A percentile compares a stretch with the other conserved stretches of the same genome.
phyloP scores from a whole-genome alignment of 2,113 vertebrate species.

The Antigone vipio region DNA sequence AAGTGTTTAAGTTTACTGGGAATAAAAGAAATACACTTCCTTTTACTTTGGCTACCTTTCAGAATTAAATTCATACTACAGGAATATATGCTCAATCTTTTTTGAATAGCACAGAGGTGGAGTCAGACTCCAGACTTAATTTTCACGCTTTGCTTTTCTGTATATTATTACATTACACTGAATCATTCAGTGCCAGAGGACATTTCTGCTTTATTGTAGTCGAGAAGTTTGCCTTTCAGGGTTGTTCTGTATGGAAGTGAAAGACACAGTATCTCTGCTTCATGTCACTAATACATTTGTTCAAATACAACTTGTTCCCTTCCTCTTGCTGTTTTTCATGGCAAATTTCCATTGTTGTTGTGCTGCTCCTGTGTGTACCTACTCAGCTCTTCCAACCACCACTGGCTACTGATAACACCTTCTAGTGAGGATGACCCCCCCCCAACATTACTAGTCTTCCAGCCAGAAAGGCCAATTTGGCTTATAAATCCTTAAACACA shows the following conservation, averaged over 20 bases:
- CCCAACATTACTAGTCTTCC: neutral
- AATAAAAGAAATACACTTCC: neutral
- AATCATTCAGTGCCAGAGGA: neutral
- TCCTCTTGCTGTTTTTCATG: neutral
- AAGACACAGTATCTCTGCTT: neutral
- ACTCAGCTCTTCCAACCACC: neutral
- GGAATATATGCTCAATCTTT: neutral
- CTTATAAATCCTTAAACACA: neutral
- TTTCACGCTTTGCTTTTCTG: neutral
- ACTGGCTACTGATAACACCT: neutral
- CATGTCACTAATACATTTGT: neutral
- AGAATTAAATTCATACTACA: neutral
- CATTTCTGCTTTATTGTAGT: neutral
- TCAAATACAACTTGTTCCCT: neutral
- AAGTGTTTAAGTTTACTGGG: neutral
- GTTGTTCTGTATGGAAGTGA: neutral
- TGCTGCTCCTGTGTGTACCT: neutral
- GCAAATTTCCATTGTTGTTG: neutral
- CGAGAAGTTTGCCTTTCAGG: neutral
- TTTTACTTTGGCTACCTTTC: neutral
- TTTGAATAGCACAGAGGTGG: neutral
- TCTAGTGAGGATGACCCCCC: accelerated
- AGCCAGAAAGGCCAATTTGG: neutral
- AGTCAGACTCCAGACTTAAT: neutral
- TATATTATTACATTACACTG: neutral